Conservation (phyloP, 2,888 invertebrate genomes). For the Synergus itoensis region DNA sequence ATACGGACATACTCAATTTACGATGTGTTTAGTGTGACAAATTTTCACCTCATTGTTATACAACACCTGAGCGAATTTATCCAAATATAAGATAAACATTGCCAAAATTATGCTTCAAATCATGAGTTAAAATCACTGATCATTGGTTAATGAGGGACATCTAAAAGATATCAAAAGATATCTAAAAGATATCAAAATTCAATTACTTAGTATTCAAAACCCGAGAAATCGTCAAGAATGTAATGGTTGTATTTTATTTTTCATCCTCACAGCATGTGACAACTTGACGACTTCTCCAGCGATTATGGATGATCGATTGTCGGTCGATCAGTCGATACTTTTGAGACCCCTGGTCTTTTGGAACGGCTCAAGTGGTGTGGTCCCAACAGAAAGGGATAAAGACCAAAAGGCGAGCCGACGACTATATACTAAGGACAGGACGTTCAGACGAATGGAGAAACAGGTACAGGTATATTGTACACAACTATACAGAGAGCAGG, state of each 20-base stretch:
- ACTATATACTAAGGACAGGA: constrained; percentile 24
- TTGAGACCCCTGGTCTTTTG: constrained; percentile 44
- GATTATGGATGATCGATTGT: constrained; percentile 33
- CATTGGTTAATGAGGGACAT: too few relatives aligned
- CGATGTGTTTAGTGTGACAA: too few relatives aligned
- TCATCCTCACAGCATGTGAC: constrained; percentile 22
- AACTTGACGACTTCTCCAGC: constrained; percentile 37
- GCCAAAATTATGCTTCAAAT: too few relatives aligned
- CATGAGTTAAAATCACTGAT: too few relatives aligned
- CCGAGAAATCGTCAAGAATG: background rate
- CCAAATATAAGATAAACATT: too few relatives aligned
- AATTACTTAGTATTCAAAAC: background rate
- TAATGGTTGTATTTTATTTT: constrained; percentile 30
- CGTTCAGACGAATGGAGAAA: constrained; percentile 49
- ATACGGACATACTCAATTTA: background rate
- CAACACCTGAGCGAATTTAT: too few relatives aligned
- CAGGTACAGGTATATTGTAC: constrained; percentile 52
- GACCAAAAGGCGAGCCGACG: constrained; percentile 42
- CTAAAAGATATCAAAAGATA: background rate
- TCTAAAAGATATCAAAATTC: background rate
- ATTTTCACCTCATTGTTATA: too few relatives aligned
- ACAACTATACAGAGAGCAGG: constrained; percentile 56
- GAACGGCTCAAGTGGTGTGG: constrained; percentile 48
- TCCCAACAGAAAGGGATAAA: constrained; percentile 47
- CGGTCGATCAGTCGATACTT: constrained; percentile 47